phyloP scores from a whole-genome alignment of 23 tunicate genomes.

The Clavelina lepadiformis region DNA sequence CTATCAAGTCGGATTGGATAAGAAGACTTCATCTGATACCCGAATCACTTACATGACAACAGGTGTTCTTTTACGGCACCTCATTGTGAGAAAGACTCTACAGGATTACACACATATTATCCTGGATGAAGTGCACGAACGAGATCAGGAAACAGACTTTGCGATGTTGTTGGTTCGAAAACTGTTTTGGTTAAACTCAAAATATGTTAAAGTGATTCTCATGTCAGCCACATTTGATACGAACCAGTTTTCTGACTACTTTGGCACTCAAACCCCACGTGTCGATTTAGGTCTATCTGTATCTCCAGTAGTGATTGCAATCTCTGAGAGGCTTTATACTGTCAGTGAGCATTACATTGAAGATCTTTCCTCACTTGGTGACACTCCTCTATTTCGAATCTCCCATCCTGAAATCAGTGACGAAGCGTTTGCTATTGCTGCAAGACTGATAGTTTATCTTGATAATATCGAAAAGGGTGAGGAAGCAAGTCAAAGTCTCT shows the following conservation, averaged over 20 bases:
- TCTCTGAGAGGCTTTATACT: slow-evolving; percentile 32
- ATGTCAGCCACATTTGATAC: slow-evolving; percentile 94
- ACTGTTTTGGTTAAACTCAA: slow-evolving; percentile 61
- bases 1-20: slow-evolving; percentile 95
- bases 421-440: slow-evolving; percentile 47
- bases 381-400: slow-evolving; percentile 5
- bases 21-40: slow-evolving; percentile 75
- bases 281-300: too few relatives aligned
- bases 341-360: slow-evolving; percentile 62
- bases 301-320: slow-evolving; percentile 3
- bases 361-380: slow-evolving; percentile 59
- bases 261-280: slow-evolving; percentile 20
- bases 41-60: slow-evolving; percentile 80
- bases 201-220: slow-evolving; percentile 71
- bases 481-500: background rate
- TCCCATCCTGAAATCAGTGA: slow-evolving; percentile 58
- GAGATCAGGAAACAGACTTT: slow-evolving; percentile 92
- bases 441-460: slow-evolving; percentile 44
- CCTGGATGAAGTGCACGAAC: slow-evolving; percentile 96
- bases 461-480: slow-evolving; percentile 44
- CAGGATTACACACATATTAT: slow-evolving; percentile 79
- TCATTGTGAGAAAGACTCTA: slow-evolving; percentile 53
- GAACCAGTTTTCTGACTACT: slow-evolving; percentile 50
- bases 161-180: slow-evolving; percentile 69
- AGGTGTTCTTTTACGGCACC: slow-evolving; percentile 73